Conservation (phyloP, 2,888 invertebrate species). For the Rhamnusium bicolor region DNA sequence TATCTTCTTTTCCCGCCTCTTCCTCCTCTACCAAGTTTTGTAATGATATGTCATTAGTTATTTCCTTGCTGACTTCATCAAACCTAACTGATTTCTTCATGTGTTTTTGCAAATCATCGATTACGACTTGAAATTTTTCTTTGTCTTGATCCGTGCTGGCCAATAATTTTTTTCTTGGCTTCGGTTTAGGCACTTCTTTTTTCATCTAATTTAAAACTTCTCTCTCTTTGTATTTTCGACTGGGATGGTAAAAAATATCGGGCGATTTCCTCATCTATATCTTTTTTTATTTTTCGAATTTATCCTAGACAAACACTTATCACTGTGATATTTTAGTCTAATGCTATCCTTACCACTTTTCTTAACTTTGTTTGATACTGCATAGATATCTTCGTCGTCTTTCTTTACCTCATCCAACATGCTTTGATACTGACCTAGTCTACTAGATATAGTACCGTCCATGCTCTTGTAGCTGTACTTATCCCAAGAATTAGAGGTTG, state of each 20-base stretch:
- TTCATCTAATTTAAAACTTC: slow-evolving; percentile 26
- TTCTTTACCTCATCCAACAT: slow-evolving; percentile 63
- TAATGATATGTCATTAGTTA: slow-evolving; percentile 41
- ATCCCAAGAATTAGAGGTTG: slow-evolving; percentile 66
- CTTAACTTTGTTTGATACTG: slow-evolving; percentile 54
- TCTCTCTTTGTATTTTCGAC: slow-evolving; percentile 30
- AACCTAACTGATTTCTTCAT: slow-evolving; percentile 68
- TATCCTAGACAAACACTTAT: slow-evolving; percentile 66
- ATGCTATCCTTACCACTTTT: slow-evolving; percentile 58
- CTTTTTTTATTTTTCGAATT: slow-evolving; percentile 62
- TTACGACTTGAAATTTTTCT: slow-evolving; percentile 58
- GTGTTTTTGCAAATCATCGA: slow-evolving; percentile 64
- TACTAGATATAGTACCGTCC: slow-evolving; percentile 68
- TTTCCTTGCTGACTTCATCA: slow-evolving; percentile 63
- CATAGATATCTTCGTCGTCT: slow-evolving; percentile 57
- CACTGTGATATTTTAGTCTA: slow-evolving; percentile 67
- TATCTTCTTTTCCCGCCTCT: slow-evolving; percentile 22
- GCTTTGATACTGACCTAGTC: slow-evolving; percentile 64
- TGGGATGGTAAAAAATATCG: slow-evolving; percentile 63
- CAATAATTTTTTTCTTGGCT: slow-evolving; percentile 62
- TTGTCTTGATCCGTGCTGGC: slow-evolving; percentile 39
- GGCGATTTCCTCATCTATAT: slow-evolving; percentile 54
- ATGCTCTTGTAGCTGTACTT: slow-evolving; percentile 62
- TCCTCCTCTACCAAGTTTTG: slow-evolving; percentile 34
- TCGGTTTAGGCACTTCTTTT: slow-evolving; percentile 58